Conservation (phyloP, 2,797 vertebrate species). For the Paramormyrops hopkinsi region DNA sequence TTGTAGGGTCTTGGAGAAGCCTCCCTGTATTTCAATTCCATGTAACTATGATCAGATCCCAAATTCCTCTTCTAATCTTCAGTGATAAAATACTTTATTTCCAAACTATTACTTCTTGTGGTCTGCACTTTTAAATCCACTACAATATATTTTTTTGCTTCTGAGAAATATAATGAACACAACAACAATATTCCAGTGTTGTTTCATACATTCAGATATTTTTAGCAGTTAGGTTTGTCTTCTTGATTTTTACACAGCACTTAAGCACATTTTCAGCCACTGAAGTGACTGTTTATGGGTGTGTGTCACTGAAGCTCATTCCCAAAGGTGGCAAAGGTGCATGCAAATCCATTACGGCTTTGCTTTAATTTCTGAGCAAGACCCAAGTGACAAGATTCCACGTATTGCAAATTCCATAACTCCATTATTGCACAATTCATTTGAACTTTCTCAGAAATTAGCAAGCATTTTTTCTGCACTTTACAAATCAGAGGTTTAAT, state of each 20-base stretch:
- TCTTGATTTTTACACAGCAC: not conserved
- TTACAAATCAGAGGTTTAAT: not conserved
- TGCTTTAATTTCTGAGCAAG: not conserved
- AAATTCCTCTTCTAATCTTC: not conserved
- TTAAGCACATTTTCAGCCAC: not conserved
- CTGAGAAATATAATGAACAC: not conserved
- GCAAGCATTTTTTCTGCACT: not conserved
- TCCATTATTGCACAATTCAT: not conserved
- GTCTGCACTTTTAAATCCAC: not conserved
- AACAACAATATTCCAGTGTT: not conserved
- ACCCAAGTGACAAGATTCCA: not conserved
- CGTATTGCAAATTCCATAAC: not conserved
- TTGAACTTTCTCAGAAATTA: not conserved
- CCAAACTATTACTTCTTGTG: not conserved
- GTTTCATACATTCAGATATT: not conserved
- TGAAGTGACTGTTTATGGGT: not conserved
- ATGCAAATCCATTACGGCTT: not conserved
- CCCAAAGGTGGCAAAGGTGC: not conserved
- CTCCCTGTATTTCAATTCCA: not conserved
- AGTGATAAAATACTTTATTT: not conserved
- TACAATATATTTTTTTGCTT: not conserved
- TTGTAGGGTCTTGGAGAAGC: not conserved
- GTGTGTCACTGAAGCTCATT: not conserved
- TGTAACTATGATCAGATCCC: not conserved
- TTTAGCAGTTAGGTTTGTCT: not conserved